phyloP scores from a whole-genome alignment of 1,140 invertebrate species.

The Polyergus mexicanus region DNA sequence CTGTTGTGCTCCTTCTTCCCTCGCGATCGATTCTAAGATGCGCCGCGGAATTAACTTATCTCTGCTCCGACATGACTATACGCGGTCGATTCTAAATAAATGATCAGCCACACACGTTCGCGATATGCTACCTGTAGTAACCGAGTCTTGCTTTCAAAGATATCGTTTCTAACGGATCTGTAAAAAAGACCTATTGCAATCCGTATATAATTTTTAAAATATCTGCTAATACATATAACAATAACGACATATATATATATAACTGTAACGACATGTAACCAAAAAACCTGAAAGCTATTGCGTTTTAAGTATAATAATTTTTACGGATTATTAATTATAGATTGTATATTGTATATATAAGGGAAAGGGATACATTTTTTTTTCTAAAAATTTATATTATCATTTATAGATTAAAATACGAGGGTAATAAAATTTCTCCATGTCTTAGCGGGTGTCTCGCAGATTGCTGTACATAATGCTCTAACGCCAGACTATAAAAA shows the following conservation, averaged over 20 bases:
- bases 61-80: slow-evolving; percentile 46
- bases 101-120: slow-evolving; percentile 34
- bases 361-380: too few relatives aligned
- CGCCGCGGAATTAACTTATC: slow-evolving; percentile 58
- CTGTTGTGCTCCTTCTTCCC: background rate
- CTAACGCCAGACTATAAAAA: too few relatives aligned
- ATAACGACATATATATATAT: too few relatives aligned
- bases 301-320: background rate
- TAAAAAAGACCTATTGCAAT: slow-evolving; percentile 4
- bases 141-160: slow-evolving; percentile 3
- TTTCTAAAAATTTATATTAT: background rate
- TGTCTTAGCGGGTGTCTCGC: background rate
- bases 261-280: too few relatives aligned
- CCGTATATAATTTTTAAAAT: background rate
- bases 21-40: slow-evolving; percentile 55
- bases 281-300: background rate
- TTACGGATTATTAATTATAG: background rate
- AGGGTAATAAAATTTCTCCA: background rate
- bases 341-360: background rate
- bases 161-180: slow-evolving; percentile 5
- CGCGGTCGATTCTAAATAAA: slow-evolving; percentile 57
- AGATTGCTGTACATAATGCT: background rate
- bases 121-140: slow-evolving; percentile 10
- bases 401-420: background rate
- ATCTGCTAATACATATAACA: background rate